Percentiles rank a stretch among this genome's conserved stretches.
These are phyloP conservation scores for Drosophila prosaltans DNA, from an alignment of 1,140 invertebrate genomes.

Conservation along the genomic window DNA sequence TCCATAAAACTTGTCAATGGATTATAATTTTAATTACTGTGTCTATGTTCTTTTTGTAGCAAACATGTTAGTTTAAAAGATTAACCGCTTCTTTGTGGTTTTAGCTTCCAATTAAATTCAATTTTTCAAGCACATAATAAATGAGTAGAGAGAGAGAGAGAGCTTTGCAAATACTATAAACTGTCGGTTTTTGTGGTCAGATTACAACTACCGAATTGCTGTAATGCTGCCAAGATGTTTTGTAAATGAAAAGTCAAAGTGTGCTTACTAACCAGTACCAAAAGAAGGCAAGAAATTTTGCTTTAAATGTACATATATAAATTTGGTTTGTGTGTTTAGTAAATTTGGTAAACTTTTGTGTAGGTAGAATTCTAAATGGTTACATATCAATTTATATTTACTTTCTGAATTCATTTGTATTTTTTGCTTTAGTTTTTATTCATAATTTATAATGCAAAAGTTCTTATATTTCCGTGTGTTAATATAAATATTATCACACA, in stretches of 20 bases:
- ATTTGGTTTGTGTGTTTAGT: no score
- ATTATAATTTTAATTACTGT: slow-evolving; percentile 26
- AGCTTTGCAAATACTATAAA: slow-evolving; percentile 2
- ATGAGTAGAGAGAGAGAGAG: slow-evolving; percentile 23
- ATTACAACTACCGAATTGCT: not conserved
- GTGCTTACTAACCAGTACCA: not conserved
- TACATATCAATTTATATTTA: no score
- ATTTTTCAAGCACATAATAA: slow-evolving; percentile 45
- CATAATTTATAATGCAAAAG: no score
- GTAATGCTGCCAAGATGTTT: not conserved
- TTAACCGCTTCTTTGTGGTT: slow-evolving; percentile 50
- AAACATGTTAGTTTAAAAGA: slow-evolving; percentile 27
- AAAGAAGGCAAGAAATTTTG: not conserved
- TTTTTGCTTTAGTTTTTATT: no score
- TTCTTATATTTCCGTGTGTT: no score
- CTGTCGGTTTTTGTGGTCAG: slow-evolving; percentile 10
- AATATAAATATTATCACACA: no score
- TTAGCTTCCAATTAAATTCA: slow-evolving; percentile 69
- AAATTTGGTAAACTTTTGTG: no score
- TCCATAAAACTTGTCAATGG: slow-evolving; percentile 16
- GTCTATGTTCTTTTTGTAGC: slow-evolving; percentile 15
- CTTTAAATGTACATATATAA: not conserved
- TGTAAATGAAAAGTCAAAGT: not conserved
- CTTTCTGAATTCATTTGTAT: no score
- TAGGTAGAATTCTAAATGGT: no score